Percentiles rank a stretch among this genome's conserved stretches.
phyloP scores from a whole-genome alignment of 2,113 vertebrate genomes.

The Indri indri region DNA sequence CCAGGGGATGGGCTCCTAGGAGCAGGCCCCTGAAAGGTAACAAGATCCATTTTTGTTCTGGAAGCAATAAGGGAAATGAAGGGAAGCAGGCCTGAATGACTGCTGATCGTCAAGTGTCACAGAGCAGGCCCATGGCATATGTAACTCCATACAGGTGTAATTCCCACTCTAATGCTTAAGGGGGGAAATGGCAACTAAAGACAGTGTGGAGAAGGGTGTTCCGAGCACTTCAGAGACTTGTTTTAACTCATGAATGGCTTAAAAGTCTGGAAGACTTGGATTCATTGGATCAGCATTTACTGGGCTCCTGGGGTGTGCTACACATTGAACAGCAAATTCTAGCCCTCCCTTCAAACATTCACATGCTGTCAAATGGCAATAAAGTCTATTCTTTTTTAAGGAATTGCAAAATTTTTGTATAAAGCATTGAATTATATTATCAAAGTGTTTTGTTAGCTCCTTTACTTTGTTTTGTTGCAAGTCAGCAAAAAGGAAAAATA shows the following conservation, averaged over 20 bases:
- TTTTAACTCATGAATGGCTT: not conserved
- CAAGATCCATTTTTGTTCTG: not conserved
- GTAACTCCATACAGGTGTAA: not conserved
- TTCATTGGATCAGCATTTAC: not conserved
- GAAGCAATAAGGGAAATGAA: slow-evolving; percentile 35
- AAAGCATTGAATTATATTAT: not conserved
- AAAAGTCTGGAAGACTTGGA: not conserved
- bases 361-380: not conserved
- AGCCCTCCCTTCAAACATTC: not conserved
- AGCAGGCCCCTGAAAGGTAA: not conserved
- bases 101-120: not conserved
- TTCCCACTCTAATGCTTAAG: not conserved
- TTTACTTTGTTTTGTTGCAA: not conserved
- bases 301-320: not conserved
- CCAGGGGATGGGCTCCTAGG: not conserved
- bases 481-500: not conserved
- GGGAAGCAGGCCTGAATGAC: not conserved
- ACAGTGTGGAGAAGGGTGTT: not conserved
- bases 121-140: not conserved
- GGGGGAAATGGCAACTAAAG: not conserved
- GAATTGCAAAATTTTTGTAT: not conserved
- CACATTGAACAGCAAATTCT: not conserved
- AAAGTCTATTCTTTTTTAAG: not conserved
- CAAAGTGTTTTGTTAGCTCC: not conserved
- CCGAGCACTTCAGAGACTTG: not conserved